Base-by-base conservation (phyloP, 2,113 vertebrate genomes). In the Malurus cyaneus region DNA sequence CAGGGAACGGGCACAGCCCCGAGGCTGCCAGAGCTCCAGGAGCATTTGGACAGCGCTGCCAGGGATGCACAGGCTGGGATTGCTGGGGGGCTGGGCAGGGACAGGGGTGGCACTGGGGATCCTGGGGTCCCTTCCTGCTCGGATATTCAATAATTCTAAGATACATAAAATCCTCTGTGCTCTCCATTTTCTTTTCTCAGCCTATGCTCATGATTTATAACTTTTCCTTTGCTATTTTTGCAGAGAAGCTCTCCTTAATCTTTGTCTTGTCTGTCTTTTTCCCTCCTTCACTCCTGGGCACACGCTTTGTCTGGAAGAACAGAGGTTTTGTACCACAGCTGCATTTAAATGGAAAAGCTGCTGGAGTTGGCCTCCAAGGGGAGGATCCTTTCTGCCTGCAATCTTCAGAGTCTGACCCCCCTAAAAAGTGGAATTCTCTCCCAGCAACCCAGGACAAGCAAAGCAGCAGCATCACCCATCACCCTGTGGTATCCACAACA, bases 101-200 rank as follows among this genome's bases (percentile, higher is more conserved):
- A 2, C 20, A 9, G 50, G 31, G 0, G 0, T 1, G 6, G 34
- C 1, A 20, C 11, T 59, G 25, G 25, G 3, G 0, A 46, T 69
- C 84, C 1, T 7, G 23, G 46, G 47, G 1, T 53, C 6, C 20
- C 0, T 17, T 2, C 28, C 41, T 1, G 1, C 8, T 54, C n/a
- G 6, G 1, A 9, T 7, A 24, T 53, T n/a, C n/a, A 12, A 1
- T 0, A 12, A 17, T 53, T n/a, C n/a, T 6, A 23, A 53, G 15
- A 6, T 19, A 25, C 1, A 11, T 39, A 79, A 86, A 74, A 23
- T 50, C 36, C 77, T 3, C n/a, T 57, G 4, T 49, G 6, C 8
- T 60, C 18, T 60, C 62, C 15, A n/a, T 0, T 36, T 57, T 60
- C n/a, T n/a, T 76, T n/a, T 4, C 15, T 50, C 12, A 32, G 8